Evolutionary conservation across 2,888 invertebrate genomes (phyloP).

Genomic region (Chymomyza fuscimana): DNA sequence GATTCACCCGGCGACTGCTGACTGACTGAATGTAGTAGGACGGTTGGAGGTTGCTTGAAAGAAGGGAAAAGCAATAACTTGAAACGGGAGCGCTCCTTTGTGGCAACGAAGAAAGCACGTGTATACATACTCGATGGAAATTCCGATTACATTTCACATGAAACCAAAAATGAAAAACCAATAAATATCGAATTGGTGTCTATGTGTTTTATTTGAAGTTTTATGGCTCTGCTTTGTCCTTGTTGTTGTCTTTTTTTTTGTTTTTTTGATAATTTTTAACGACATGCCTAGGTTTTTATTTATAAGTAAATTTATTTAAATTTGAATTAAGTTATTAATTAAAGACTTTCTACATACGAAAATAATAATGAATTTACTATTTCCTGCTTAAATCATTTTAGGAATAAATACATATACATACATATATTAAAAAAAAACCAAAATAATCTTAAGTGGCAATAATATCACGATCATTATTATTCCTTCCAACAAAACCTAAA

Average conservation of each 20-base stretch:
- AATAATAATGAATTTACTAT: too few species aligned
- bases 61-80: neutral
- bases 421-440: too few species aligned
- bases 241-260: slow-evolving; percentile 8
- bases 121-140: neutral
- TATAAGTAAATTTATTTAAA: neutral
- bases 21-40: neutral
- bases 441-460: too few species aligned
- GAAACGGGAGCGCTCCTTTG: neutral
- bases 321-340: neutral
- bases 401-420: too few species aligned
- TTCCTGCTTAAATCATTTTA: too few species aligned
- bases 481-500: too few species aligned
- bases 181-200: slow-evolving; percentile 22
- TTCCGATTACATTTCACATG: slow-evolving; percentile 6
- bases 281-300: neutral
- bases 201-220: slow-evolving; percentile 16
- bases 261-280: neutral
- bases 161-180: slow-evolving; percentile 2
- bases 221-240: neutral
- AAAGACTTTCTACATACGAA: too few species aligned
- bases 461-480: too few species aligned
- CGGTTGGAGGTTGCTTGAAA: neutral
- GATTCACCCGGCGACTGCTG: slow-evolving; percentile 16
- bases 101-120: neutral